Evolutionary conservation across 2,113 vertebrate genomes (phyloP).

Genomic region (Sphyrna mokarran): DNA sequence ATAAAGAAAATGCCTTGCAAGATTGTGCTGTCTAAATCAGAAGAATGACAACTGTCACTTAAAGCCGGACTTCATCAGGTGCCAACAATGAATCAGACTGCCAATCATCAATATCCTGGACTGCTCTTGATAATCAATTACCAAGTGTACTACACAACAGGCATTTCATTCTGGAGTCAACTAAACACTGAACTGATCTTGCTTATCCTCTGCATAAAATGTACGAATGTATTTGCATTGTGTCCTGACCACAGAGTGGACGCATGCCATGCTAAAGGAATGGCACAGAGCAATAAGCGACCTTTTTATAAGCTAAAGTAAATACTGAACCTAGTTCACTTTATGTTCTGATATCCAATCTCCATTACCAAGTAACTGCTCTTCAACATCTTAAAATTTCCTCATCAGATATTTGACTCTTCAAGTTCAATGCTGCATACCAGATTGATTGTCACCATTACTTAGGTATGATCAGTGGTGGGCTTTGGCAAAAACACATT

Average conservation of each 20-base stretch:
- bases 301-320: background rate
- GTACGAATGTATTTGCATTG: background rate
- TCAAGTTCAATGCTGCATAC: too few species aligned
- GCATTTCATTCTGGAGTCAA: background rate
- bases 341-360: background rate
- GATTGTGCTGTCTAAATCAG: background rate
- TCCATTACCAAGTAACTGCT: background rate
- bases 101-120: background rate
- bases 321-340: background rate
- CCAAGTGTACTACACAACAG: background rate
- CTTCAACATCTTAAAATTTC: background rate
- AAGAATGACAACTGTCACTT: background rate
- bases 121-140: background rate
- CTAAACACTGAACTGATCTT: background rate
- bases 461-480: background rate
- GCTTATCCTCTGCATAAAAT: background rate
- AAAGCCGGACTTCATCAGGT: background rate
- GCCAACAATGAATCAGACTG: background rate
- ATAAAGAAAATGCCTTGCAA: background rate
- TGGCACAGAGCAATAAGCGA: background rate
- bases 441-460: too few species aligned
- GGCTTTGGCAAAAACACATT: background rate
- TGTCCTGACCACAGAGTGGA: background rate
- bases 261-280: background rate
- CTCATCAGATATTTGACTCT: background rate